Evolutionary conservation across 2,797 vertebrate genomes (phyloP), one percentile per base, ranked within the genome.

Genomic region (Pipistrellus pygmaeus): DNA sequence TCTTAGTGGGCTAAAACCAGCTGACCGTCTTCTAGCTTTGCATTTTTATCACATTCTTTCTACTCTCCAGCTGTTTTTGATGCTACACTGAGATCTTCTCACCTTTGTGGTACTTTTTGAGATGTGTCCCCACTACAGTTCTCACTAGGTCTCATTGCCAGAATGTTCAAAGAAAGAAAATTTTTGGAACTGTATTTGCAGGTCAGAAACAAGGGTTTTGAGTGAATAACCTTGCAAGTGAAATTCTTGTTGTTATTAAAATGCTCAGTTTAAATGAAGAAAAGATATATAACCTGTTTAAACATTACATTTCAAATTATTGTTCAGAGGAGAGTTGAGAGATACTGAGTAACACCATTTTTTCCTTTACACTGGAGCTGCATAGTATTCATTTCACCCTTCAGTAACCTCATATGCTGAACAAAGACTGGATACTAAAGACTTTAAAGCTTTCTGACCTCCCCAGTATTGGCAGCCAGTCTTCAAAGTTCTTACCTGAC

Each of bases 171-270:
- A 78, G 7, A 18, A 57, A 81, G 8, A 86, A 81, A 32, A 72
- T 68, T 57, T 84, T 30, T 84, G 53, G 23, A 30, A 85, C 69
- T 71, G 6, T 76, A 85, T 87, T 76, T 93, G 27, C n/a, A 80
- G 18, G 35, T 95, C 68, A 90, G 73, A 91, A 96, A 68, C 75
- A 84, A 92, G 12, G 30, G 23, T 78, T 94, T 91, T 41, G 44
- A 68, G 12, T 71, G 84, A 91, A 38, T 41, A 91, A 66, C 9
- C 46, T 64, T 92, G 27, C 27, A 88, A 85, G 38, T 80, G 10
- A 90, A 95, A 92, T 84, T 94, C 20, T 75, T 84, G 17, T 66
- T 96, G 38, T 6, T 73, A 66, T 84, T 90, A 72, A 93, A 94
- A 88, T 60, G 8, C 25, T 86, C 13, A 7, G 14, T 91, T 82